Conservation (phyloP, 2,113 vertebrate genomes). For the Zonotrichia leucophrys region DNA sequence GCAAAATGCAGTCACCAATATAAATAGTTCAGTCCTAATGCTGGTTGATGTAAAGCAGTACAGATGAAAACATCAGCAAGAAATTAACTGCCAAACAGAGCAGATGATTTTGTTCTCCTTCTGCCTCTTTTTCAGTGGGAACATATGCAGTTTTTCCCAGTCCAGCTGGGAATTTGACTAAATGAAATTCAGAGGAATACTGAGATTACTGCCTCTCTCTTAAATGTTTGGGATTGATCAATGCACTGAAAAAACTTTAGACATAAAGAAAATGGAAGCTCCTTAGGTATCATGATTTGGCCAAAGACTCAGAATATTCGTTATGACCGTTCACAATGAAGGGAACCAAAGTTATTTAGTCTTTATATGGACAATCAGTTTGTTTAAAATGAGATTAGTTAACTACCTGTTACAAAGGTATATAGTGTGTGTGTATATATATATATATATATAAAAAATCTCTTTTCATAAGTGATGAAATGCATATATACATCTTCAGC, state of each 20-base stretch:
- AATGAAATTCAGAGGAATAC: not conserved
- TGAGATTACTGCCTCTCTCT: not conserved
- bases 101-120: not conserved
- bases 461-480: not conserved
- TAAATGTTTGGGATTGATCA: not conserved
- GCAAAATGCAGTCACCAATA: not conserved
- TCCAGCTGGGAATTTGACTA: not conserved
- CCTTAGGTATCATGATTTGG: not conserved
- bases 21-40: not conserved
- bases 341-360: not conserved
- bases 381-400: not conserved
- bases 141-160: not conserved
- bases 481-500: not conserved
- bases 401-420: not conserved
- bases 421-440: not conserved
- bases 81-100: not conserved
- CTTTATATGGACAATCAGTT: not conserved
- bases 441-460: rapidly evolving
- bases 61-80: not conserved
- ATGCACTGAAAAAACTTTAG: not conserved
- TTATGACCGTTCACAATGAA: not conserved
- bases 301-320: not conserved
- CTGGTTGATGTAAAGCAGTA: not conserved
- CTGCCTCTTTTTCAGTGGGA: not conserved
- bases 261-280: not conserved